These are phyloP conservation scores for Magallana angulata DNA, from an alignment of 1,140 invertebrate species.

Conservation along the genomic window DNA sequence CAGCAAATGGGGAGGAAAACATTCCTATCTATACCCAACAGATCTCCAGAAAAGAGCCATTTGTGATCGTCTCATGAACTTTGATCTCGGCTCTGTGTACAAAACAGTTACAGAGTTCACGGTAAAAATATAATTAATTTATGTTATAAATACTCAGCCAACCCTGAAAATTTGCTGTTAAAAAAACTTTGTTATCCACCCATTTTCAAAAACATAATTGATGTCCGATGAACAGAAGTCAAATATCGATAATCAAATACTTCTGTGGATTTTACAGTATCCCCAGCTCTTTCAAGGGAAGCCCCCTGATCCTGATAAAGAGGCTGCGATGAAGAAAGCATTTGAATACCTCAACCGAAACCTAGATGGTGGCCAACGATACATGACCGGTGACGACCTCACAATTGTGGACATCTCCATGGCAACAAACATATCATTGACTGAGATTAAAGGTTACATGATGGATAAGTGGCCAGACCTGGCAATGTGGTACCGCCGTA, in stretches of 20 bases:
- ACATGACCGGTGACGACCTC: conserved; percentile 62
- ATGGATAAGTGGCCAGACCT: conserved; percentile 55
- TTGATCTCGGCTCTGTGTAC: conserved; percentile 68
- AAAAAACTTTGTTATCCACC: not conserved
- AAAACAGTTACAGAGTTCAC: conserved; percentile 63
- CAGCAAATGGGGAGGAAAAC: conserved; percentile 69
- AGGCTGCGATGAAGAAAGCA: conserved; percentile 58
- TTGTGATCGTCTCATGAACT: conserved; percentile 73
- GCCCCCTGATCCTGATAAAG: conserved; percentile 60
- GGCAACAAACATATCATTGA: conserved; percentile 62
- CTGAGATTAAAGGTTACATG: conserved; percentile 60
- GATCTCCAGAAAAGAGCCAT: conserved; percentile 71
- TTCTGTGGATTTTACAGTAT: conserved; percentile 51
- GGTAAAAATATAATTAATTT: conserved; percentile 45
- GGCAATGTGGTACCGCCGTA: conserved; percentile 59
- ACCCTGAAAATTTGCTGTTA: no score
- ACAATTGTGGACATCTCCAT: conserved; percentile 63
- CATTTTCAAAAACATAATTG: not conserved
- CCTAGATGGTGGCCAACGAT: conserved; percentile 57
- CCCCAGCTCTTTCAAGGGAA: conserved; percentile 63
- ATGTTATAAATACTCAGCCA: no score
- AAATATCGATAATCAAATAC: no score
- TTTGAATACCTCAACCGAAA: conserved; percentile 60
- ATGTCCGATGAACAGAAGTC: not conserved
- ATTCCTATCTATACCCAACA: conserved; percentile 70